These are phyloP conservation scores for Zoanthus solanderi DNA, from an alignment of 92 coral and sea anemone genomes.

Conservation along the genomic window DNA sequence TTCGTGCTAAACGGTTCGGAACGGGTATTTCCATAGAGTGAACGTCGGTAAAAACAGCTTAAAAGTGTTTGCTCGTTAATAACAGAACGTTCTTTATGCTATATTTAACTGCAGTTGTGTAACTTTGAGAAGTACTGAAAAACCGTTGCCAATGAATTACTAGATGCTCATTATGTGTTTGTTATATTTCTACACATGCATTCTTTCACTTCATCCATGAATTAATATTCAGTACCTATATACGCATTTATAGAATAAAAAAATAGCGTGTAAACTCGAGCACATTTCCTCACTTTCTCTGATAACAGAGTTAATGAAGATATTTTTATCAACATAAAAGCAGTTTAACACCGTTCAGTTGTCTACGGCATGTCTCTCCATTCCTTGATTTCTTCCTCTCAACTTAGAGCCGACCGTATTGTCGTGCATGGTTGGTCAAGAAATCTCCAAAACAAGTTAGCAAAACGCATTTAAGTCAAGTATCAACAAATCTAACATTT, in stretches of 20 bases:
- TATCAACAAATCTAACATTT: background rate
- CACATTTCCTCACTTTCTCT: background rate
- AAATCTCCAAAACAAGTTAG: slow-evolving; percentile 8
- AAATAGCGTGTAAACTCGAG: background rate
- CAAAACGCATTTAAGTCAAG: background rate
- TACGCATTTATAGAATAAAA: background rate
- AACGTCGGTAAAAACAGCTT: background rate
- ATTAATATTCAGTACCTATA: background rate
- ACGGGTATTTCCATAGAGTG: slow-evolving; percentile 15
- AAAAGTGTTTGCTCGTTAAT: background rate
- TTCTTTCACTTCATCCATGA: slow-evolving; percentile 24
- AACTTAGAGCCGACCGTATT: background rate
- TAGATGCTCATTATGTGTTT: background rate
- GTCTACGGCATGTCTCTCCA: background rate
- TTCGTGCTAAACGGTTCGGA: background rate
- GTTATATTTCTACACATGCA: slow-evolving; percentile 7
- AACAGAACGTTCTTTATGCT: background rate
- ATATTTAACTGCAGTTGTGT: background rate
- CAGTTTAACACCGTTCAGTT: background rate
- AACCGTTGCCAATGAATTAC: background rate
- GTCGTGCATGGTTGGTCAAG: background rate
- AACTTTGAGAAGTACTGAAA: background rate
- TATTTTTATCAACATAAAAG: background rate
- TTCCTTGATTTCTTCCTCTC: background rate
- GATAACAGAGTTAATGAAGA: background rate